phyloP scores from a whole-genome alignment of 2,797 vertebrate genomes.

The Tragelaphus oryx region DNA sequence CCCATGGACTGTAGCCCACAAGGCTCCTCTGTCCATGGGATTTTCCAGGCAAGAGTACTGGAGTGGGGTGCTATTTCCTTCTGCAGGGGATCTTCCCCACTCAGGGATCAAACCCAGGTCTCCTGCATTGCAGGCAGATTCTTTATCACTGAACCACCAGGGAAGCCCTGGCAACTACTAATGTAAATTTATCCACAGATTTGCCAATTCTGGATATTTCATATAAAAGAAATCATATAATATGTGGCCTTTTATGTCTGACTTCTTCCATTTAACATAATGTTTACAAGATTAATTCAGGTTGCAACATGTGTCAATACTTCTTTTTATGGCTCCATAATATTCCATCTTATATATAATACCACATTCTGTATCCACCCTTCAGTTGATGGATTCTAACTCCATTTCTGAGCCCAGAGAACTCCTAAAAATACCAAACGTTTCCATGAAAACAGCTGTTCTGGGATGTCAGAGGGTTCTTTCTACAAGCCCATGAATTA shows the following conservation, averaged over 20 bases:
- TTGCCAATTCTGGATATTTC: not conserved
- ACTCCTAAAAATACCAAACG: not conserved
- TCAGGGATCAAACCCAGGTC: not conserved
- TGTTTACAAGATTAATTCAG: not conserved
- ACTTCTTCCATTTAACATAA: not conserved
- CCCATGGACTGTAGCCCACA: not conserved
- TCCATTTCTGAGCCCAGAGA: slow-evolving; percentile 4
- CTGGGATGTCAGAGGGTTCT: not conserved
- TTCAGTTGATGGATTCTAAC: not conserved
- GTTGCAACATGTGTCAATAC: not conserved
- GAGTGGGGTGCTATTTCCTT: not conserved
- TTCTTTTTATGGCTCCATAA: not conserved
- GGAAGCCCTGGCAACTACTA: not conserved
- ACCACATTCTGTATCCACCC: not conserved
- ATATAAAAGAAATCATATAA: not conserved
- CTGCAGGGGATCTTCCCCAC: not conserved
- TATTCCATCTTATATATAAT: not conserved
- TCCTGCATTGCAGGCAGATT: not conserved
- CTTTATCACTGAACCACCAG: not conserved
- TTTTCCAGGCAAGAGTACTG: not conserved
- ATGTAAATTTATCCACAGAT: not conserved
- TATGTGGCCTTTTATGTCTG: not conserved
- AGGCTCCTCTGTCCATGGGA: not conserved
- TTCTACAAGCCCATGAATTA: not conserved
- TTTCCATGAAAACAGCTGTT: slow-evolving; percentile 9